Evolutionary conservation across 2,888 invertebrate genomes (phyloP).

Genomic region (Caenorhabditis wallacei): DNA sequence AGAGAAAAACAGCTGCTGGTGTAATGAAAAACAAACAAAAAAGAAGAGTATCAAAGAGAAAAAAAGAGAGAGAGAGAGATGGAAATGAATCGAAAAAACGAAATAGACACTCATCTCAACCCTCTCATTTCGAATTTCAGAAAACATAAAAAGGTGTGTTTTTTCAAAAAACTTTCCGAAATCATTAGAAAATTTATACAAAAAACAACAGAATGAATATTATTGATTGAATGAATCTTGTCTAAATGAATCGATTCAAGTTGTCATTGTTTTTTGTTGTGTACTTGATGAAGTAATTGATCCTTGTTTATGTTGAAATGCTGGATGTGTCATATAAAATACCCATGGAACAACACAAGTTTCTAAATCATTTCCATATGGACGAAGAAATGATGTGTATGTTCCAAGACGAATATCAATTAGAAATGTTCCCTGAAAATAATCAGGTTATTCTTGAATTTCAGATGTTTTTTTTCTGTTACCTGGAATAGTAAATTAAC

Average conservation of each 20-base stretch:
- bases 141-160: background rate
- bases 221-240: no score
- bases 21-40: slow-evolving; percentile 21
- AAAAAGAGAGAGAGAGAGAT: no score
- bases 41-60: slow-evolving; percentile 8
- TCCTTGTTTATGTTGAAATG: slow-evolving; percentile 1
- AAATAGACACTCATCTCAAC: background rate
- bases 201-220: no score
- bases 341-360: slow-evolving; percentile 28
- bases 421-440: slow-evolving; percentile 10
- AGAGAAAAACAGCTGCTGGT: slow-evolving; percentile 18
- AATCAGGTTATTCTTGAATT: background rate
- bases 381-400: slow-evolving; percentile 24
- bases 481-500: slow-evolving; percentile 9
- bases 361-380: slow-evolving; percentile 31
- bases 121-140: slow-evolving; percentile 1
- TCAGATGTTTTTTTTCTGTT: background rate
- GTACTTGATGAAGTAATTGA: slow-evolving; percentile 8
- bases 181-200: no score
- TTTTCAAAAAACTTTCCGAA: background rate
- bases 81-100: slow-evolving; percentile 12
- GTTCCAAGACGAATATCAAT: slow-evolving; percentile 8
- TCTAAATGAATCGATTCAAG: background rate
- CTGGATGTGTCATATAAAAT: slow-evolving; percentile 32
- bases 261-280: slow-evolving; percentile 1